phyloP scores from a whole-genome alignment of 1,140 invertebrate species.

The Drosophila aff. region DNA sequence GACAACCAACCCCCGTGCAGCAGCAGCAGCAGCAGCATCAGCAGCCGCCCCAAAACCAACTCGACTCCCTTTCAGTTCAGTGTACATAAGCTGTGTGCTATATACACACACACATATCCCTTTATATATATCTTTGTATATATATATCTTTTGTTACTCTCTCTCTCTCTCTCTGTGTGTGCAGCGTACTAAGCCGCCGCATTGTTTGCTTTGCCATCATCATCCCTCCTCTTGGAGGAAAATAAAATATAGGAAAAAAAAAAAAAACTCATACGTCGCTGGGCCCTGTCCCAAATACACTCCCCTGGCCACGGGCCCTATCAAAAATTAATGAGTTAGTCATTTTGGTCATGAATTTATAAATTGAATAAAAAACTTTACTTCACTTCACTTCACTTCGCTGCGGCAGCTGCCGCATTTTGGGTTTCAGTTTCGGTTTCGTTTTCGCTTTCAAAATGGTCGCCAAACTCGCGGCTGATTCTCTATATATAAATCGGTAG shows the following conservation, averaged over 20 bases:
- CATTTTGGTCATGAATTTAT: constrained; percentile 82
- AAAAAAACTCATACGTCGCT: not conserved
- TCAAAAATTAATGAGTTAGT: constrained; percentile 83
- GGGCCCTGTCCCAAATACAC: constrained; percentile 44
- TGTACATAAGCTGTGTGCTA: constrained; percentile 24
- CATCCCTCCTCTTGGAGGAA: constrained; percentile 3
- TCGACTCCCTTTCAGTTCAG: constrained; percentile 23
- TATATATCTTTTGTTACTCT: constrained; percentile 24
- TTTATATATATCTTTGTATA: not conserved
- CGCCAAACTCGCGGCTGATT: constrained; percentile 28
- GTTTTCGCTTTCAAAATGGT: constrained; percentile 67
- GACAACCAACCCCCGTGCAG: constrained; percentile 60
- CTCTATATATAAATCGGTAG: constrained; percentile 14
- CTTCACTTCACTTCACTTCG: constrained; percentile 8
- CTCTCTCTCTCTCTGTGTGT: constrained; percentile 10
- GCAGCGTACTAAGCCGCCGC: constrained; percentile 70
- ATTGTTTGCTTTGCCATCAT: constrained; percentile 65
- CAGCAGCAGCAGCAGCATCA: constrained; percentile 19
- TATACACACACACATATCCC: constrained; percentile 14
- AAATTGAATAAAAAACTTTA: constrained; percentile 82
- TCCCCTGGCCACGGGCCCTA: constrained; percentile 34
- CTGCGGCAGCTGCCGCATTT: constrained; percentile 68
- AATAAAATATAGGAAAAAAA: not conserved
- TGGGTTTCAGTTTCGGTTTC: constrained; percentile 19
- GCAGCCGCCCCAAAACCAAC: constrained; percentile 56